These are phyloP conservation scores for Apeira syringaria DNA, from an alignment of 2,888 invertebrate species.

Conservation along the genomic window DNA sequence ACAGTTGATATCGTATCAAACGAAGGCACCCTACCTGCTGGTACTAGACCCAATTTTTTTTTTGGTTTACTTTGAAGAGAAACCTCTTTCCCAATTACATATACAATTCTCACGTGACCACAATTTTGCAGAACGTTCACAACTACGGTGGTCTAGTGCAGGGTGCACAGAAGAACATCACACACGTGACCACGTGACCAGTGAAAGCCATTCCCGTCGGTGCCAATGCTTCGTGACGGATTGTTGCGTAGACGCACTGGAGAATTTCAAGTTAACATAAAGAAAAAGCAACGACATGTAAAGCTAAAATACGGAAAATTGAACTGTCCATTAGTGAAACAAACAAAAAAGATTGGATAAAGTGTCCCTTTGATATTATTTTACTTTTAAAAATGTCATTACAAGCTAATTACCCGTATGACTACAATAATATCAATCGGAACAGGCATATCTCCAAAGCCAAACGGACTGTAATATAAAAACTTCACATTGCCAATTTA, in stretches of 20 bases:
- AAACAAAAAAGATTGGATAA: too few species aligned
- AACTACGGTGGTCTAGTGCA: constrained; percentile 53
- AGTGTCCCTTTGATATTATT: too few species aligned
- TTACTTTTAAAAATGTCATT: too few species aligned
- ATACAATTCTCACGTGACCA: background rate
- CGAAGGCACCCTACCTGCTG: too few species aligned
- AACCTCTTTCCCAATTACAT: background rate
- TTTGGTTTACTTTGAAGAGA: too few species aligned
- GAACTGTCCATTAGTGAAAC: background rate
- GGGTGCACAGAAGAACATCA: constrained; percentile 61
- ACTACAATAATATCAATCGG: constrained; percentile 15
- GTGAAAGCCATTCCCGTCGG: constrained; percentile 67
- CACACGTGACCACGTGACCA: constrained; percentile 63
- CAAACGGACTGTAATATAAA: constrained; percentile 26
- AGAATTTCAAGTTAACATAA: constrained; percentile 28
- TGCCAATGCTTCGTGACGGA: constrained; percentile 69
- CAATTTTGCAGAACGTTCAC: constrained; percentile 17
- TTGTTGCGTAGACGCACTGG: constrained; percentile 79
- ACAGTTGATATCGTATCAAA: too few species aligned
- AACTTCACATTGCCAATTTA: constrained; percentile 28
- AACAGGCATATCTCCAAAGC: constrained; percentile 13
- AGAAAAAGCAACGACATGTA: constrained; percentile 28
- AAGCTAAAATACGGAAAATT: constrained; percentile 20
- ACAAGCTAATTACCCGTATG: too few species aligned
- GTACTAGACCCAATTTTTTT: too few species aligned